These are phyloP conservation scores for Mactra quadrangularis DNA, from an alignment of 1,140 invertebrate species.

Conservation along the genomic window DNA sequence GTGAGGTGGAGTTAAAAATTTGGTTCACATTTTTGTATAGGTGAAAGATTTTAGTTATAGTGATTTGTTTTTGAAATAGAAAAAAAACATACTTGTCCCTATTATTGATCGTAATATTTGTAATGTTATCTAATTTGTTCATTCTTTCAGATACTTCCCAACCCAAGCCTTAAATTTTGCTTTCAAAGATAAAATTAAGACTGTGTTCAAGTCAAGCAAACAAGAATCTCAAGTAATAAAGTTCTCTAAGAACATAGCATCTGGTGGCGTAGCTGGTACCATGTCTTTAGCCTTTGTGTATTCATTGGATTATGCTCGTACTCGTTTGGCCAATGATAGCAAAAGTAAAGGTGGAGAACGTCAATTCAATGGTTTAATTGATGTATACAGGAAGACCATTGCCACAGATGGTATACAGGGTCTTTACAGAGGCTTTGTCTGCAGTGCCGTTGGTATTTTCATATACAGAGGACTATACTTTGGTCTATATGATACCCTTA, in stretches of 20 bases:
- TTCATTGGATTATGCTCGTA: conserved; percentile 97
- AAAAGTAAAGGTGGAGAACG: conserved; percentile 89
- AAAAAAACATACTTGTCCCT: too few species aligned
- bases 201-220: conserved; percentile 83
- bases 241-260: conserved; percentile 89
- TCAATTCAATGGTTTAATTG: conserved; percentile 93
- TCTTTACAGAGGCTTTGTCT: conserved; percentile 96
- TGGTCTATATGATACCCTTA: conserved; percentile 96
- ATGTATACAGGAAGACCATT: conserved; percentile 94
- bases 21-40: too few species aligned
- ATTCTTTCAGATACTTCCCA: conserved; percentile 91
- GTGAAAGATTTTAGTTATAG: too few species aligned
- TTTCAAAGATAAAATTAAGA: conserved; percentile 95
- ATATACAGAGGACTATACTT: conserved; percentile 94
- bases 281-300: conserved; percentile 97
- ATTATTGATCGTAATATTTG: too few species aligned
- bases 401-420: conserved; percentile 94
- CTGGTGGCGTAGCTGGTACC: conserved; percentile 96
- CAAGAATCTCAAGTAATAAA: conserved; percentile 79
- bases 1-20: too few species aligned
- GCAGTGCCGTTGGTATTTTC: conserved; percentile 88
- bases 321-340: conserved; percentile 88
- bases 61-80: too few species aligned
- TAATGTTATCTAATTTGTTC: too few species aligned
- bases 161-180: conserved; percentile 98